Percentiles rank a stretch among this genome's conserved stretches.
These are phyloP conservation scores for Aspidiotus rigidus DNA, from an alignment of 2,888 invertebrate genomes.

Conservation along the genomic window DNA sequence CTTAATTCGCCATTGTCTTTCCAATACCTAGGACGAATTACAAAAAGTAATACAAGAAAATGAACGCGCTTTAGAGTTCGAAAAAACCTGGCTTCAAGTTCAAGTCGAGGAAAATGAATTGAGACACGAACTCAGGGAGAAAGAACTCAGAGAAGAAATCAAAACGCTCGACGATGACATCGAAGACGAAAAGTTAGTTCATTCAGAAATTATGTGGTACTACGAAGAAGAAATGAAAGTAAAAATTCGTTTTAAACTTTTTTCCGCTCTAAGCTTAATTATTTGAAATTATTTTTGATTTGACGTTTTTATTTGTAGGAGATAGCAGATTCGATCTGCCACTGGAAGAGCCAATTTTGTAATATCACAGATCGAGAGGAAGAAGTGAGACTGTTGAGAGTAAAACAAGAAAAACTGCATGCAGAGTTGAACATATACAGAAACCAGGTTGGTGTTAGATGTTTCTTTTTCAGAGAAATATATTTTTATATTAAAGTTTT, in stretches of 20 bases:
- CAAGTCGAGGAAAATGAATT: conserved; percentile 34
- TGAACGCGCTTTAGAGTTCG: conserved; percentile 28
- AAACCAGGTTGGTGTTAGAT: neutral
- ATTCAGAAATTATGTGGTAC: conserved; percentile 26
- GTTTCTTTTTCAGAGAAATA: neutral
- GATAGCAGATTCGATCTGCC: neutral
- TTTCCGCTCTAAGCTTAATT: too few relatives aligned
- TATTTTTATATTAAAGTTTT: conserved; percentile 5
- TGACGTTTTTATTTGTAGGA: too few relatives aligned
- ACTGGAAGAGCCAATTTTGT: conserved; percentile 16
- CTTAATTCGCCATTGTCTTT: neutral
- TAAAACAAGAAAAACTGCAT: conserved; percentile 17
- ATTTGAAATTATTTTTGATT: too few relatives aligned
- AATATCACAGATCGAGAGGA: conserved; percentile 15
- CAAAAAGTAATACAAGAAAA: conserved; percentile 10
- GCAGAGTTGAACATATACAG: conserved; percentile 16
- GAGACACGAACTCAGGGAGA: conserved; percentile 21
- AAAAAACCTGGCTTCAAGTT: conserved; percentile 21
- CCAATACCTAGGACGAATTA: conserved; percentile 13
- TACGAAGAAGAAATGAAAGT: conserved; percentile 31
- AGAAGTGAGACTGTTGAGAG: conserved; percentile 5
- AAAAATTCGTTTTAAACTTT: neutral
- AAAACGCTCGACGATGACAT: conserved; percentile 1
- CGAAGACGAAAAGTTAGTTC: conserved; percentile 16
- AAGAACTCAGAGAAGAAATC: conserved; percentile 18